phyloP scores from a whole-genome alignment of 2,888 invertebrate species.

The Melanostoma mellinum region DNA sequence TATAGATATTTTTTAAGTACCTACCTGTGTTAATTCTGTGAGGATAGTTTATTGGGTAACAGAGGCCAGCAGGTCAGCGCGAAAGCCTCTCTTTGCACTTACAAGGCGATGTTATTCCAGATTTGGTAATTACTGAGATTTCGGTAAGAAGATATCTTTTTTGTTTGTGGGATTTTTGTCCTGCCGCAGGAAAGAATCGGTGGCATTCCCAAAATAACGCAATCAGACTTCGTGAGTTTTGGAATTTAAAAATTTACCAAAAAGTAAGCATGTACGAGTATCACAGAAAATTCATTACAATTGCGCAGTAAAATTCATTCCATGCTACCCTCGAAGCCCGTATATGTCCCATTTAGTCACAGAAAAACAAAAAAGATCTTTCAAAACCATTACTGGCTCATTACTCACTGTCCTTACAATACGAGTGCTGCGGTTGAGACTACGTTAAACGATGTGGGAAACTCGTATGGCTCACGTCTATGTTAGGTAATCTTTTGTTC shows the following conservation, averaged over 20 bases:
- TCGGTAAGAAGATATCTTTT: no score
- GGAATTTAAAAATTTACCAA: no score
- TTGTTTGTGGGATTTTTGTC: no score
- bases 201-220: no score
- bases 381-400: slow-evolving; percentile 62
- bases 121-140: no score
- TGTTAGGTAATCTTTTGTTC: slow-evolving; percentile 71
- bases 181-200: no score
- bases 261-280: no score
- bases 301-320: slow-evolving; percentile 57
- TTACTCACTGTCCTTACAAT: slow-evolving; percentile 67
- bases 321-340: slow-evolving; percentile 60
- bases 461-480: slow-evolving; percentile 56
- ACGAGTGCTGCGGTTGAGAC: neutral
- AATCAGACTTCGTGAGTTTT: no score
- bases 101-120: no score
- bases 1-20: neutral
- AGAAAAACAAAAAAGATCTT: slow-evolving; percentile 44
- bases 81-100: no score
- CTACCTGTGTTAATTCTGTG: neutral
- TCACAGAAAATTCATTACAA: neutral
- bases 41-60: slow-evolving; percentile 14
- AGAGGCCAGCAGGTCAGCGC: no score
- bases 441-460: slow-evolving; percentile 56
- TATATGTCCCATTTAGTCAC: slow-evolving; percentile 57